Percentiles rank a stretch among this genome's conserved stretches.
Conservation (phyloP, 2,797 vertebrate species). For the Neopelma chrysocephalum region DNA sequence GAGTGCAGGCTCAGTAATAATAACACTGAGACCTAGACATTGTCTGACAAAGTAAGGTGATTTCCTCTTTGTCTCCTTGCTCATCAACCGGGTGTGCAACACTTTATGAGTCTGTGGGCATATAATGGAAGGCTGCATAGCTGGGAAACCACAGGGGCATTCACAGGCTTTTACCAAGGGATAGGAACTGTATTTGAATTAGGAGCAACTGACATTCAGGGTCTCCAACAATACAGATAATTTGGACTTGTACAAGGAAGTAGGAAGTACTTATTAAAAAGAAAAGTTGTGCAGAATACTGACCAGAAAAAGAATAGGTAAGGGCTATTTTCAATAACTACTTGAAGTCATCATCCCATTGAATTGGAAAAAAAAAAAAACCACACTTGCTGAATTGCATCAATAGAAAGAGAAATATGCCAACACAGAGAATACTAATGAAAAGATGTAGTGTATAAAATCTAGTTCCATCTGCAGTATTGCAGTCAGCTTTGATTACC, state of each 20-base stretch:
- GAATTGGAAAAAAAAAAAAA: background rate
- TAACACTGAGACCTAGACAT: background rate
- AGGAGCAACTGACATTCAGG: conserved; percentile 40
- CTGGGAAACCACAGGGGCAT: conserved; percentile 10
- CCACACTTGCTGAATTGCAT: conserved; percentile 6
- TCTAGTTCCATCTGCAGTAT: background rate
- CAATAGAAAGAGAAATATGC: conserved; percentile 10
- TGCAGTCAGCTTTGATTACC: conserved; percentile 25
- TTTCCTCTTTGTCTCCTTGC: conserved; percentile 44
- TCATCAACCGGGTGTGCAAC: conserved; percentile 5
- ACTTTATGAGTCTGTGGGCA: background rate
- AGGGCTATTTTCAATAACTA: conserved; percentile 53
- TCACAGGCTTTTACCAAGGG: conserved; percentile 15
- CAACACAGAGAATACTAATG: conserved; percentile 37
- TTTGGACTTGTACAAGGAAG: conserved; percentile 38
- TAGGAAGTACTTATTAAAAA: conserved; percentile 58
- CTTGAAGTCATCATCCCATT: conserved; percentile 42
- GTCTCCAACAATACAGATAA: conserved; percentile 38
- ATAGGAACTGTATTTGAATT: conserved; percentile 26
- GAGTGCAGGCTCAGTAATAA: conserved; percentile 25
- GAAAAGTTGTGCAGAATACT: conserved; percentile 51
- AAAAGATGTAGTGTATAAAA: conserved; percentile 8
- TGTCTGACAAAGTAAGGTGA: conserved; percentile 14
- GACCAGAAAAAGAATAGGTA: conserved; percentile 39
- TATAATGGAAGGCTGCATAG: background rate